Evolutionary conservation across 1,140 invertebrate species (phyloP).

Genomic region (Lordiphosa stackelbergi): DNA sequence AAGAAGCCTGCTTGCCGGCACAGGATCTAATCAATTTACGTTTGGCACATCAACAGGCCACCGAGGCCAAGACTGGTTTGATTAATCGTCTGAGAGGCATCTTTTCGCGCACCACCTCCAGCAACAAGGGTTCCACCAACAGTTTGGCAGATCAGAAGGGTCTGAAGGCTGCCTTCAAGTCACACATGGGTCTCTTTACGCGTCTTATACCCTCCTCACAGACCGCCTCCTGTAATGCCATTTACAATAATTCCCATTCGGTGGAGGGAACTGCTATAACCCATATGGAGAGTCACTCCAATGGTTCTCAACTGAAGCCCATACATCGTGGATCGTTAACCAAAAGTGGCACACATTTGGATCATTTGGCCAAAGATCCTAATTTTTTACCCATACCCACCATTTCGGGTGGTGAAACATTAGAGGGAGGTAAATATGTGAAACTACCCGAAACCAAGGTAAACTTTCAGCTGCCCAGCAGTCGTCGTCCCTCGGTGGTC

Average conservation of each 20-base stretch:
- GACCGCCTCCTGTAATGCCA: conserved; percentile 80
- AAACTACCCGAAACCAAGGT: conserved; percentile 80
- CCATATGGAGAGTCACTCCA: conserved; percentile 22
- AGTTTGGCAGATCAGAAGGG: conserved; percentile 81
- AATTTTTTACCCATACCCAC: conserved; percentile 71
- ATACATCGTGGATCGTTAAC: conserved; percentile 79
- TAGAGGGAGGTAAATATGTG: conserved; percentile 47
- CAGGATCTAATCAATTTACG: conserved; percentile 80
- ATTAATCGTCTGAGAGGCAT: conserved; percentile 78
- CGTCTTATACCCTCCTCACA: conserved; percentile 83
- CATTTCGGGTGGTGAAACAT: conserved; percentile 42
- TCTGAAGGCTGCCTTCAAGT: conserved; percentile 83
- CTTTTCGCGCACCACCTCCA: conserved; percentile 66
- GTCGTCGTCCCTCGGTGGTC: conserved; percentile 77
- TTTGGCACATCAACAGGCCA: conserved; percentile 78
- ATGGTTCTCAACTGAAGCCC: conserved; percentile 71
- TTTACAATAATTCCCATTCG: conserved; percentile 76
- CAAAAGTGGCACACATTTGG: conserved; percentile 78
- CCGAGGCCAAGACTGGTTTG: conserved; percentile 79
- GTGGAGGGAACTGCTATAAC: conserved; percentile 6
- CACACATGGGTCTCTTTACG: conserved; percentile 85
- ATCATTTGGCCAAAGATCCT: conserved; percentile 61
- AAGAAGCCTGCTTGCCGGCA: conserved; percentile 77
- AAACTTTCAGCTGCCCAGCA: conserved; percentile 82
- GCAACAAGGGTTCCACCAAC: conserved; percentile 78